Evolutionary conservation across 2,797 vertebrate species (phyloP).

Genomic region (Gambusia yucatana): DNA sequence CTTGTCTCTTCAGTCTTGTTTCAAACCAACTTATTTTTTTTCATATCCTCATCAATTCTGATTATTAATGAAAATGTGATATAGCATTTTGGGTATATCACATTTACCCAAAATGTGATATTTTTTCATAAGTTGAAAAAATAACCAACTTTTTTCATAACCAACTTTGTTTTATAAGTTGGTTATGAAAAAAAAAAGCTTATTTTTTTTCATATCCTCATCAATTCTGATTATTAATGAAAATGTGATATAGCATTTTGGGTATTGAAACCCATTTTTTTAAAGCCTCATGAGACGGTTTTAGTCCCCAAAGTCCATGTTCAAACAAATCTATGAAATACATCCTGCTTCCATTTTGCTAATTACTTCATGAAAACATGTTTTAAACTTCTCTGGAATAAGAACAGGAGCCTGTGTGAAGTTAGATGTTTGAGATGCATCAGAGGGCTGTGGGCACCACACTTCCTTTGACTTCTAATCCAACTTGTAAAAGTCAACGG

Average conservation of each 20-base stretch:
- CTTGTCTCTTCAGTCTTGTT: background rate
- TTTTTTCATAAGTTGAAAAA: too few relatives aligned
- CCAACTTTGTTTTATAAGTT: too few relatives aligned
- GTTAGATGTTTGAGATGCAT: background rate
- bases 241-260: background rate
- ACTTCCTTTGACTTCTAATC: background rate
- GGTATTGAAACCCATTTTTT: background rate
- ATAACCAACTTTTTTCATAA: too few relatives aligned
- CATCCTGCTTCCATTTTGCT: background rate
- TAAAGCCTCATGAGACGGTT: background rate
- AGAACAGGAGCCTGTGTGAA: background rate
- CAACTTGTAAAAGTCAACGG: background rate
- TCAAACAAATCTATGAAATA: background rate
- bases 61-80: background rate
- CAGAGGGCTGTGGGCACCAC: background rate
- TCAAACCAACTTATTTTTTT: background rate
- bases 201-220: background rate
- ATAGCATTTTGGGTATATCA: background rate
- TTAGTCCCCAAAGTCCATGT: background rate
- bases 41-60: background rate
- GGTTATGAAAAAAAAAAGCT: too few relatives aligned
- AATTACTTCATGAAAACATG: background rate
- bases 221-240: background rate
- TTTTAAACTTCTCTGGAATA: too few relatives aligned
- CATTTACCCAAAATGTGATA: too few relatives aligned